Evolutionary conservation across 1,140 invertebrate genomes (phyloP).

Genomic region (Zaprionus taronus): DNA sequence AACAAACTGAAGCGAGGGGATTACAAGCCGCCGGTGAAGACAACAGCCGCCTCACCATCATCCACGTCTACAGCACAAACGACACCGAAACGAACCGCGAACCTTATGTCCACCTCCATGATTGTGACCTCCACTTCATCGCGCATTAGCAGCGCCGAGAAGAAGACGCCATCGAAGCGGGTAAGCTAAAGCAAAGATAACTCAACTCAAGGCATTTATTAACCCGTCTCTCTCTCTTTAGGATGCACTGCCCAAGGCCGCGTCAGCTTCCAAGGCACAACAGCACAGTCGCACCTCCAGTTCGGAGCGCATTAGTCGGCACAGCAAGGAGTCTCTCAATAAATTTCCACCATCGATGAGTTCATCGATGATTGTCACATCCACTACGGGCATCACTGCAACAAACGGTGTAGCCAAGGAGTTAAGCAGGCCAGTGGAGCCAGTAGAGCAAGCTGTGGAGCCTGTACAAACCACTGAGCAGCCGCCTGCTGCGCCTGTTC

Average conservation of each 20-base stretch:
- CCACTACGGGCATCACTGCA: slow-evolving; percentile 42
- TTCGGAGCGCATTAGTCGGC: slow-evolving; percentile 76
- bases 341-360: slow-evolving; percentile 67
- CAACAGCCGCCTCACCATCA: slow-evolving; percentile 71
- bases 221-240: slow-evolving; percentile 23
- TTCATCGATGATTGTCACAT: slow-evolving; percentile 73
- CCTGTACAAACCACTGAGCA: not conserved
- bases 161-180: slow-evolving; percentile 86
- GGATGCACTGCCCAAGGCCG: slow-evolving; percentile 71
- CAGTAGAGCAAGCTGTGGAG: slow-evolving; percentile 27
- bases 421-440: not conserved
- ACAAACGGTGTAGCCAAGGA: slow-evolving; percentile 66
- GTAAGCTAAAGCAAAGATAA: slow-evolving; percentile 79
- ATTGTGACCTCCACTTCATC: slow-evolving; percentile 80
- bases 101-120: slow-evolving; percentile 82
- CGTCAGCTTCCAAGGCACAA: slow-evolving; percentile 76
- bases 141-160: slow-evolving; percentile 84
- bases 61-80: slow-evolving; percentile 76
- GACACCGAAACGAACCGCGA: slow-evolving; percentile 82
- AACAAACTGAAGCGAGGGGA: slow-evolving; percentile 82
- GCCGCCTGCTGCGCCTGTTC: slow-evolving; percentile 18
- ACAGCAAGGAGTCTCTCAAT: slow-evolving; percentile 61
- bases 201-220: too few relatives aligned
- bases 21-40: slow-evolving; percentile 76
- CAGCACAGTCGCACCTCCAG: slow-evolving; percentile 73